phyloP scores from a whole-genome alignment of 1,140 invertebrate genomes.

The Babylonia areolata region DNA sequence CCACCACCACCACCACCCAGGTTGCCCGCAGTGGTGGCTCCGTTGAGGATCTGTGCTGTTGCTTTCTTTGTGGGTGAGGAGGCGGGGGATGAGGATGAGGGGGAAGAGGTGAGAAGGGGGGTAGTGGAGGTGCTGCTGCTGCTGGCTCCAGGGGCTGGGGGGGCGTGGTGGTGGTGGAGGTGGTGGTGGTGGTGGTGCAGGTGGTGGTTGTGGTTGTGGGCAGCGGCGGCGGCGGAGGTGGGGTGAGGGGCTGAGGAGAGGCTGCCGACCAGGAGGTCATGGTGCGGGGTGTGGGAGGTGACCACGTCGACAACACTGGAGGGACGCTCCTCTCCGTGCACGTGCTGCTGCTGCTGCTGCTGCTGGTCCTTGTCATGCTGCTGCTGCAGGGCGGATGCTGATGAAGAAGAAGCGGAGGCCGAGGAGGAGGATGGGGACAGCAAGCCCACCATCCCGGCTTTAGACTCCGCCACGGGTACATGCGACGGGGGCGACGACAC shows the following conservation, averaged over 20 bases:
- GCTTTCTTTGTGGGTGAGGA: too few species aligned
- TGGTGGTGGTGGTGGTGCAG: conserved; percentile 36
- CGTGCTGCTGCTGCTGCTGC: conserved; percentile 32
- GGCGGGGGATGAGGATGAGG: too few species aligned
- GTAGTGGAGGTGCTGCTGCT: conserved; percentile 36
- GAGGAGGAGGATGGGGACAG: conserved; percentile 32
- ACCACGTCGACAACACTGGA: conserved; percentile 47
- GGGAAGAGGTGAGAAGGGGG: conserved; percentile 19
- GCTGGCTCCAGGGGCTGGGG: not conserved
- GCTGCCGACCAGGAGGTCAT: conserved; percentile 32
- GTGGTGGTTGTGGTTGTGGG: conserved; percentile 11
- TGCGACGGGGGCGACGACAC: not conserved
- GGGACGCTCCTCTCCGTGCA: conserved; percentile 43
- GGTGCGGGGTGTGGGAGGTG: conserved; percentile 45
- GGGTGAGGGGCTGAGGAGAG: too few species aligned
- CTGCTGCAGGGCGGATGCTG: conserved; percentile 35
- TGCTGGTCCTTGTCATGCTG: conserved; percentile 28
- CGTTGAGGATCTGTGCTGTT: conserved; percentile 39
- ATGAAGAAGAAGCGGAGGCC: conserved; percentile 42
- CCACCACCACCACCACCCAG: too few species aligned
- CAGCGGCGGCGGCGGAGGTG: conserved; percentile 31
- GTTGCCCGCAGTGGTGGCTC: conserved; percentile 36
- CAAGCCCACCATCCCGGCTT: conserved; percentile 34
- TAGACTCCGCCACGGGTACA: too few species aligned
- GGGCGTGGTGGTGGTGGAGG: conserved; percentile 30